Evolutionary conservation across 30 jellyfish, hydroid and myxozoan genomes (phyloP).

Genomic region (Hydra vulgaris): DNA sequence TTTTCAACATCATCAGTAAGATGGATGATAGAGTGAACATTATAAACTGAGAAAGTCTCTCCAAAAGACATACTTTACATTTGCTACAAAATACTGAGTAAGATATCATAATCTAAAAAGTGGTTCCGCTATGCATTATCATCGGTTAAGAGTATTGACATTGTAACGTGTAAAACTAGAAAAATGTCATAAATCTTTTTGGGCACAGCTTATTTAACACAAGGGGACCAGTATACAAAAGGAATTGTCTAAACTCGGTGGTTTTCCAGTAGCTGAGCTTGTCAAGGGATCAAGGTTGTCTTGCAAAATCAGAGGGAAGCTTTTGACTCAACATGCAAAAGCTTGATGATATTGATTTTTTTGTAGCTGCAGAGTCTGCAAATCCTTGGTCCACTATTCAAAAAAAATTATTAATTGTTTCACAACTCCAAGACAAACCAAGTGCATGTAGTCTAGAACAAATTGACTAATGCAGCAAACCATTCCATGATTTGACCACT

Average conservation of each 20-base stretch:
- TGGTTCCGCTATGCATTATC: neutral
- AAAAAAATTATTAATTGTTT: neutral
- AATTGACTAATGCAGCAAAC: neutral
- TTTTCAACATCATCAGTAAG: neutral
- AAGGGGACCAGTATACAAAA: neutral
- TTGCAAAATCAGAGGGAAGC: neutral
- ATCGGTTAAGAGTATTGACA: neutral
- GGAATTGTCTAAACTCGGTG: neutral
- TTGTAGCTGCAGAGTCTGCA: no score
- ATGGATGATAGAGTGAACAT: neutral
- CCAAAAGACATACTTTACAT: neutral
- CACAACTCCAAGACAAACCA: neutral
- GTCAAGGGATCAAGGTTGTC: constrained; percentile 7
- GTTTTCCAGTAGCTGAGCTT: constrained; percentile 2
- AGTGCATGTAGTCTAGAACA: neutral
- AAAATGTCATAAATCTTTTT: neutral
- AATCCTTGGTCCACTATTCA: no score
- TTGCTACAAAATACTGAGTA: neutral
- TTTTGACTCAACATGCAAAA: no score
- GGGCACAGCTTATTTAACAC: neutral
- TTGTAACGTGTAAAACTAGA: neutral
- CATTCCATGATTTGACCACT: neutral
- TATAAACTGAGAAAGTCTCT: neutral
- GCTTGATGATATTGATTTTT: no score
- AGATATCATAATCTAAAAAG: neutral